Percentiles rank a stretch among this genome's conserved stretches.
Evolutionary conservation across 2,888 invertebrate species (phyloP).

Genomic region (Diaphora mendica): DNA sequence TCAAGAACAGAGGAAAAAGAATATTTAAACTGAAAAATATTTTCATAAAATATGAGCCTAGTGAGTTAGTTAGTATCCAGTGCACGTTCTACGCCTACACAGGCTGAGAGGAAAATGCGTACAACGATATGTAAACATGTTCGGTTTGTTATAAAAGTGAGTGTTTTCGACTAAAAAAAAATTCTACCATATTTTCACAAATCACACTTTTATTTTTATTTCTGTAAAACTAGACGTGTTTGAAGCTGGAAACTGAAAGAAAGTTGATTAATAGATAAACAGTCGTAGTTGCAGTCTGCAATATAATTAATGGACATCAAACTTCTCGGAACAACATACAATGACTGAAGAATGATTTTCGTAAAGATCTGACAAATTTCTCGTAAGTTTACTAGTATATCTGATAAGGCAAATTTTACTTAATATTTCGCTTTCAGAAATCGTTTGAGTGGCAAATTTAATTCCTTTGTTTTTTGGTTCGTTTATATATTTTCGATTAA

Average conservation of each 20-base stretch:
- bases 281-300: background rate
- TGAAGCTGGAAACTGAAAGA: background rate
- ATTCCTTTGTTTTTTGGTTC: background rate
- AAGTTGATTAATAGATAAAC: background rate
- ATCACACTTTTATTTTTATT: background rate
- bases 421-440: background rate
- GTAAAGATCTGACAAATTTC: too few species aligned
- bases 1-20: background rate
- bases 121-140: conserved; percentile 16
- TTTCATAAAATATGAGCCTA: background rate
- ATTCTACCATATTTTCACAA: background rate
- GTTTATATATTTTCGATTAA: background rate
- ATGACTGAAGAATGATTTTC: too few species aligned
- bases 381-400: background rate
- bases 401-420: background rate
- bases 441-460: background rate
- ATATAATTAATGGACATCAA: background rate
- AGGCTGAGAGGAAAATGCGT: conserved; percentile 9
- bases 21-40: background rate
- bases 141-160: conserved; percentile 18
- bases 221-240: background rate
- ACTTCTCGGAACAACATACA: background rate
- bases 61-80: background rate
- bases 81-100: conserved; percentile 13
- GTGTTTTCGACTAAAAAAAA: background rate